Conservation (phyloP, 2,113 vertebrate species). For the Daphoenositta chrysoptera region DNA sequence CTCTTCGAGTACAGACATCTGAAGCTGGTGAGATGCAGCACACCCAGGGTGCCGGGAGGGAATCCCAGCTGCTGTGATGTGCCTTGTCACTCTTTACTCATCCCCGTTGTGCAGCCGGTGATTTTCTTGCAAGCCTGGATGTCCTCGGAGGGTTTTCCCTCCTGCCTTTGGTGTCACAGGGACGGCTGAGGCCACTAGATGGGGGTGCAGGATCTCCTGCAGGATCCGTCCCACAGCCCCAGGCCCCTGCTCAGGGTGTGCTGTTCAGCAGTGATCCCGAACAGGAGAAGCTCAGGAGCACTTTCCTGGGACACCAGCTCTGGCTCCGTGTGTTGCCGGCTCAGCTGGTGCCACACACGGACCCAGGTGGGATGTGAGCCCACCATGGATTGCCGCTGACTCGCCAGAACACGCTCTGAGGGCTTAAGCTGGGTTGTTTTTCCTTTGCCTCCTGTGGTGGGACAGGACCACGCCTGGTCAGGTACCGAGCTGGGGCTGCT, state of each 20-base stretch:
- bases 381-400: rapidly evolving
- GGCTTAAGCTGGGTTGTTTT: not conserved
- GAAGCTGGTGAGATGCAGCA: not conserved
- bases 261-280: rapidly evolving
- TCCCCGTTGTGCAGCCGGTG: rapidly evolving
- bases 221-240: not conserved
- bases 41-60: not conserved
- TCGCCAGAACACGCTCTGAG: rapidly evolving
- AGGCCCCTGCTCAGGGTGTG: rapidly evolving
- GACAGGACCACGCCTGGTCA: not conserved
- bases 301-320: rapidly evolving
- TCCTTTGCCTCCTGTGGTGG: rapidly evolving
- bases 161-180: not conserved
- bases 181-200: not conserved
- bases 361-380: rapidly evolving
- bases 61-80: not conserved
- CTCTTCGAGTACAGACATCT: rapidly evolving
- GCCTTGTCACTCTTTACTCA: rapidly evolving
- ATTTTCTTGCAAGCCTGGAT: not conserved
- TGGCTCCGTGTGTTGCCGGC: rapidly evolving
- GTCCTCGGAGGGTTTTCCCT: not conserved
- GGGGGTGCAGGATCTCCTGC: conserved; percentile 32
- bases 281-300: rapidly evolving
- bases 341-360: not conserved
- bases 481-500: not conserved